Evolutionary conservation across 2,113 vertebrate genomes (phyloP).

Genomic region (Riparia riparia): DNA sequence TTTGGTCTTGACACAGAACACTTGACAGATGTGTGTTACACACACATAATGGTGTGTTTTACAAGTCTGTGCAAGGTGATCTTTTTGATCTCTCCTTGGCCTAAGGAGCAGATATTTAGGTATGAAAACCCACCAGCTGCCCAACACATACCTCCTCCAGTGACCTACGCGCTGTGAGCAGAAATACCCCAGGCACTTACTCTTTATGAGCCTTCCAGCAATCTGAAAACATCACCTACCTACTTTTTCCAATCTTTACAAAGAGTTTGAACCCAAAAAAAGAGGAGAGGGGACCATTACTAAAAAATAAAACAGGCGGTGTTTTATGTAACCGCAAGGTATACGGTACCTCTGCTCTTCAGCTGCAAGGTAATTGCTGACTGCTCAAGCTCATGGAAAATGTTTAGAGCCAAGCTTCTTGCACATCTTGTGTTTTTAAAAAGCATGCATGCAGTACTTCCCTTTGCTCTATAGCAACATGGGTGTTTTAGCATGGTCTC

Average conservation of each 20-base stretch:
- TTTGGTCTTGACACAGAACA: not conserved
- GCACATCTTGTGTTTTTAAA: not conserved
- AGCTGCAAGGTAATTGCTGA: not conserved
- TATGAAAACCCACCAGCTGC: not conserved
- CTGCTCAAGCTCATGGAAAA: not conserved
- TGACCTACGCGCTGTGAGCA: not conserved
- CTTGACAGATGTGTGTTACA: not conserved
- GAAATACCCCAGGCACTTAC: not conserved
- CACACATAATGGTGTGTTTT: not conserved
- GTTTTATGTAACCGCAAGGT: not conserved
- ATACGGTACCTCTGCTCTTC: not conserved
- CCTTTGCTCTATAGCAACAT: fast-evolving
- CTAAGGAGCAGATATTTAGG: not conserved
- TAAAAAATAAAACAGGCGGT: not conserved
- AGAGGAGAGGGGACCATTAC: not conserved
- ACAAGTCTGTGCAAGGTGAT: not conserved
- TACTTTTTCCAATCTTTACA: not conserved
- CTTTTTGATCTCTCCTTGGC: not conserved
- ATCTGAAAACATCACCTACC: conserved; percentile 3
- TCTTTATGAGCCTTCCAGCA: not conserved
- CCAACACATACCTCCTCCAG: not conserved
- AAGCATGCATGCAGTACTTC: fast-evolving
- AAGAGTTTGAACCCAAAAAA: not conserved
- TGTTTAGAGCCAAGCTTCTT: not conserved
- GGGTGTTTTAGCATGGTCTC: not conserved